Base-by-base conservation (phyloP, 2,113 vertebrate species). In the Nestor notabilis region DNA sequence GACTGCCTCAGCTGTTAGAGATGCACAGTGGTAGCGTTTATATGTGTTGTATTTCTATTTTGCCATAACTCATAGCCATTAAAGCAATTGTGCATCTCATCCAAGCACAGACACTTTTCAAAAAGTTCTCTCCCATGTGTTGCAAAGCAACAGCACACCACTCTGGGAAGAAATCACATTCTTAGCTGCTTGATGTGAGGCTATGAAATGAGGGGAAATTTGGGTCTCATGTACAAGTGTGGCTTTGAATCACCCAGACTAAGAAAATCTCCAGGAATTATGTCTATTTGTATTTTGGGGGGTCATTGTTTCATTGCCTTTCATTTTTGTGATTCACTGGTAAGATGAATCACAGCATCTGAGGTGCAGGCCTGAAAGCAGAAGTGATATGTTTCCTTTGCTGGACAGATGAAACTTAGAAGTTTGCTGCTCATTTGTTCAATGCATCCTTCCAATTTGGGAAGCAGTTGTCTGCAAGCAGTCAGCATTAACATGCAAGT, bases 341-440 rank as follows among this genome's bases (percentile, higher is more conserved):
- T 55, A n/a, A 58, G 28, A 55, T 44, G 25, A 84, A 13, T 69
- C 8, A 50, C 11, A 72, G 11, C 1, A 1, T 17, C 47, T 2
- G 2, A 69, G 52, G 23, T 8, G 12, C 5, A 35, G 41, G 11
- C 12, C 33, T 82, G 49, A 72, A 33, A 83, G 39, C 10, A 52
- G 17, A 53, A 0, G 0, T 24, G 7, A 35, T 6, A 23, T 61
- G 61, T 66, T 43, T 41, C 21, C 47, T 69, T 43, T 74, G 25
- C 31, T 58, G 41, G 35, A 13, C 11, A 4, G 18, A 9, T 41
- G 7, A 44, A 65, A 76, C 53, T 55, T 33, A 9, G 1, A 53
- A n/a, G 5, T 41, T 52, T 5, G 0, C 20, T 72, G 20, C 29
- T 61, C 24, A 5, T 75, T 50, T 83, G 37, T 71, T 87, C n/a